Conservation (phyloP, 2,888 invertebrate species). For the Ethmia dodecea region DNA sequence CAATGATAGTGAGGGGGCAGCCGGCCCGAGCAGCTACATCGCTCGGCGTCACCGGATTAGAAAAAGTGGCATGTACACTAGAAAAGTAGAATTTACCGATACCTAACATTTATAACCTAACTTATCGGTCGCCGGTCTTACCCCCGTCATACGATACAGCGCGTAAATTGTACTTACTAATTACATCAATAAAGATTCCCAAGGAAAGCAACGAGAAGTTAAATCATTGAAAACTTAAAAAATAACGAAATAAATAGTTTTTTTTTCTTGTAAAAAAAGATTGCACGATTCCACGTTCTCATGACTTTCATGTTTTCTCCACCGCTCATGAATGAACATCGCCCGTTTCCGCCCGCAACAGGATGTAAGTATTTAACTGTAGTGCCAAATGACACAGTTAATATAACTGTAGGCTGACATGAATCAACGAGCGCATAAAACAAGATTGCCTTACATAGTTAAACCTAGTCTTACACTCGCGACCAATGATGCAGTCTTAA, state of each 20-base stretch:
- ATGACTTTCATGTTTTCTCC: no score
- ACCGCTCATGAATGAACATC: no score
- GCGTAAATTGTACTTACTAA: slow-evolving; percentile 52
- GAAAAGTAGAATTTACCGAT: slow-evolving; percentile 42
- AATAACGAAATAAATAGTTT: slow-evolving; percentile 74
- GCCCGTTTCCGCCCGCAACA: no score
- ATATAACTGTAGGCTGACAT: no score
- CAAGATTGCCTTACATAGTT: no score
- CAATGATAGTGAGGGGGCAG: slow-evolving; percentile 45
- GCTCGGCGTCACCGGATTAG: slow-evolving; percentile 31
- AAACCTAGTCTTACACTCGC: no score
- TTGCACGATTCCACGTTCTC: slow-evolving; percentile 34
- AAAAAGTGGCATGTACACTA: slow-evolving; percentile 65
- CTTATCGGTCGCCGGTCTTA: slow-evolving; percentile 6
- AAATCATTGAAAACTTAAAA: slow-evolving; percentile 74
- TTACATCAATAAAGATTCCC: slow-evolving; percentile 69
- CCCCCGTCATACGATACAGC: slow-evolving; percentile 42
- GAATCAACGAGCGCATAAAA: no score
- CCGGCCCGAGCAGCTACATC: slow-evolving; percentile 20
- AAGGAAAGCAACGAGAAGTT: slow-evolving; percentile 75
- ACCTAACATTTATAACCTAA: slow-evolving; percentile 2
- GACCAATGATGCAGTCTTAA: no score
- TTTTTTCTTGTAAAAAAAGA: slow-evolving; percentile 44
- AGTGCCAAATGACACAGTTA: no score
- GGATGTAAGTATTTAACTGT: no score